Evolutionary conservation across 2,113 vertebrate genomes (phyloP).

Genomic region (Nothoprocta perdicaria): DNA sequence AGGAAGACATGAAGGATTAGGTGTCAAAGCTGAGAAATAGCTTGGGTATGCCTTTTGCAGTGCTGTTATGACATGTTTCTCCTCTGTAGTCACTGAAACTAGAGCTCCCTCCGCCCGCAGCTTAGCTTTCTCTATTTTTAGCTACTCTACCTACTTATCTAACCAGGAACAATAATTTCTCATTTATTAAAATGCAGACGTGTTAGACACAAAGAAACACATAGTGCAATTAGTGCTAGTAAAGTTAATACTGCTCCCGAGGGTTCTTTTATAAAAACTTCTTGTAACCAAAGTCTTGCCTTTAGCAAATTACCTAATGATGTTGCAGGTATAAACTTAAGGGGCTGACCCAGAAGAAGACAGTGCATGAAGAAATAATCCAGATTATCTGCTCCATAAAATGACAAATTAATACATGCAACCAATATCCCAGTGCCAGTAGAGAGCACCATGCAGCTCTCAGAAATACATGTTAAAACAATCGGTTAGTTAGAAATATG

Average conservation of each 20-base stretch:
- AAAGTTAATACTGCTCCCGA: neutral
- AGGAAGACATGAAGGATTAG: fast-evolving
- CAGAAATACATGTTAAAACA: slow-evolving; percentile 56
- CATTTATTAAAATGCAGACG: slow-evolving; percentile 25
- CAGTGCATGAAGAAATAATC: slow-evolving; percentile 5
- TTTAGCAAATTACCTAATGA: neutral
- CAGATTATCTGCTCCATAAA: neutral
- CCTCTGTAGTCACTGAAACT: neutral
- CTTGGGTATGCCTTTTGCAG: neutral
- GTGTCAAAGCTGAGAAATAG: neutral
- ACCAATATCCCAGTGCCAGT: neutral
- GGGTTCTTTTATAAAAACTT: neutral
- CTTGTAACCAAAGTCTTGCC: neutral
- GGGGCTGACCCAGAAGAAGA: neutral
- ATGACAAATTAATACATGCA: neutral
- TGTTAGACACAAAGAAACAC: slow-evolving; percentile 19
- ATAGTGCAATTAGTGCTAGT: neutral
- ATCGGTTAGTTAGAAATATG: slow-evolving; percentile 16
- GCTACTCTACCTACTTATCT: slow-evolving; percentile 10
- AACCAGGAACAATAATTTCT: slow-evolving; percentile 35
- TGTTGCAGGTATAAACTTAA: neutral
- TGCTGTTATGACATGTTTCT: neutral
- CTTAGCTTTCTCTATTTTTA: slow-evolving; percentile 46
- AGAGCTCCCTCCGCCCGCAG: neutral
- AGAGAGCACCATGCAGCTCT: neutral